A percentile compares a stretch with the other conserved stretches of the same genome.
phyloP scores from a whole-genome alignment of 2,113 vertebrate genomes.

The Hiodon tergisus region DNA sequence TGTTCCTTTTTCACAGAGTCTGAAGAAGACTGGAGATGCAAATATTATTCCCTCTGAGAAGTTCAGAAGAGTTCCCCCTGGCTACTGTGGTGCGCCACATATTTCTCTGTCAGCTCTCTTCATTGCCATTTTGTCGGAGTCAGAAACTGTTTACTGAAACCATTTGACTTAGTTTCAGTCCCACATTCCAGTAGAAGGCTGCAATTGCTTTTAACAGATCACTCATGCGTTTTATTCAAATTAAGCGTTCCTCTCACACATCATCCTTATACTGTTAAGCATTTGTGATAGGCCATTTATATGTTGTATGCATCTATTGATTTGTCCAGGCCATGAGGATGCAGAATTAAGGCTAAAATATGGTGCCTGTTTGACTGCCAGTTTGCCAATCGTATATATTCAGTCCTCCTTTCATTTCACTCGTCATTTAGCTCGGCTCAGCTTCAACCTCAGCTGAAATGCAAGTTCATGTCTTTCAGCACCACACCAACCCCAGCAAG shows the following conservation, averaged over 20 bases:
- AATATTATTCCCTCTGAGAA: slow-evolving; percentile 23
- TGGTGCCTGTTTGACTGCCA: slow-evolving; percentile 9
- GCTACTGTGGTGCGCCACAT: not conserved
- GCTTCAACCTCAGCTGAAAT: too few relatives aligned
- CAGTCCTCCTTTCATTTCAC: not conserved
- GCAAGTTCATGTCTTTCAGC: too few relatives aligned
- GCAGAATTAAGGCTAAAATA: slow-evolving; percentile 15
- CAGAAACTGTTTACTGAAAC: slow-evolving; percentile 15
- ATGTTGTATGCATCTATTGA: slow-evolving; percentile 4
- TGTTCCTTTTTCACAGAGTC: slow-evolving; percentile 40
- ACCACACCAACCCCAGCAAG: too few relatives aligned
- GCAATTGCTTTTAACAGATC: not conserved
- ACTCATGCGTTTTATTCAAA: slow-evolving; percentile 6
- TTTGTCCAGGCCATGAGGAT: slow-evolving; percentile 1
- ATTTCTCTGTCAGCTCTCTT: slow-evolving; percentile 6
- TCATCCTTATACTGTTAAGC: slow-evolving; percentile 4
- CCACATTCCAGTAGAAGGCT: not conserved
- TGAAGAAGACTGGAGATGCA: slow-evolving; percentile 29
- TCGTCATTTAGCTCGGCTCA: too few relatives aligned
- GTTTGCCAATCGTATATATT: not conserved
- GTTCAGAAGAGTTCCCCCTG: slow-evolving; percentile 8
- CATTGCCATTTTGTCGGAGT: slow-evolving; percentile 17
- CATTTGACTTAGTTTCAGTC: not conserved
- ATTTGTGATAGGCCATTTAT: slow-evolving; percentile 10
- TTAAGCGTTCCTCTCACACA: slow-evolving; percentile 5